Percentiles rank a stretch among this genome's conserved stretches.
These are phyloP conservation scores for Ptilodon capucinus DNA, from an alignment of 2,888 invertebrate species.

Conservation along the genomic window DNA sequence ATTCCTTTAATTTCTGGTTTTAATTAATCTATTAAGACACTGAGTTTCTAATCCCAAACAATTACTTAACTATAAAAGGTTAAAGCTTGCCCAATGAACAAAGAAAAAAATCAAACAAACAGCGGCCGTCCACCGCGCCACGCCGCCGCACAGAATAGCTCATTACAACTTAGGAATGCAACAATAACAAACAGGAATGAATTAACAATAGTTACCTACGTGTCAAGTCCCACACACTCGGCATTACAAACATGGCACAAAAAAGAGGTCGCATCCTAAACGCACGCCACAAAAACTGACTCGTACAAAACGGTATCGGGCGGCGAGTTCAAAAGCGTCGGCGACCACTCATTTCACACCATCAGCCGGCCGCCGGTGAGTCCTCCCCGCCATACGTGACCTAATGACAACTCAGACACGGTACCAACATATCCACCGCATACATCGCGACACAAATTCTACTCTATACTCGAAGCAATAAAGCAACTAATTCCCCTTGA, in stretches of 20 bases:
- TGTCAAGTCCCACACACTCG: slow-evolving; percentile 81
- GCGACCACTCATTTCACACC: slow-evolving; percentile 76
- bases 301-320: slow-evolving; percentile 71
- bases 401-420: slow-evolving; percentile 62
- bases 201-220: slow-evolving; percentile 78
- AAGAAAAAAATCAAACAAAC: slow-evolving; percentile 42
- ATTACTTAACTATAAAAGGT: slow-evolving; percentile 3
- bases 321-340: slow-evolving; percentile 70
- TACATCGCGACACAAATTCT: slow-evolving; percentile 21
- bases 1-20: background rate
- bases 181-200: slow-evolving; percentile 72
- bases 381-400: slow-evolving; percentile 64
- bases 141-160: slow-evolving; percentile 34
- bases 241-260: slow-evolving; percentile 78
- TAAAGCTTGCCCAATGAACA: slow-evolving; percentile 15
- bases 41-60: slow-evolving; percentile 1
- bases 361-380: slow-evolving; percentile 52
- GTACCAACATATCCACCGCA: slow-evolving; percentile 32
- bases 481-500: slow-evolving; percentile 13
- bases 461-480: slow-evolving; percentile 29
- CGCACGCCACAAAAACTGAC: slow-evolving; percentile 69
- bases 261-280: slow-evolving; percentile 77
- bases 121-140: slow-evolving; percentile 18
- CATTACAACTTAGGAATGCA: slow-evolving; percentile 50
- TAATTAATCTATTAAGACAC: slow-evolving; percentile 1